Percentiles rank a stretch among this genome's conserved stretches.
These are phyloP conservation scores for Atlantisia rogersi DNA, from an alignment of 2,113 vertebrate genomes.

Conservation along the genomic window DNA sequence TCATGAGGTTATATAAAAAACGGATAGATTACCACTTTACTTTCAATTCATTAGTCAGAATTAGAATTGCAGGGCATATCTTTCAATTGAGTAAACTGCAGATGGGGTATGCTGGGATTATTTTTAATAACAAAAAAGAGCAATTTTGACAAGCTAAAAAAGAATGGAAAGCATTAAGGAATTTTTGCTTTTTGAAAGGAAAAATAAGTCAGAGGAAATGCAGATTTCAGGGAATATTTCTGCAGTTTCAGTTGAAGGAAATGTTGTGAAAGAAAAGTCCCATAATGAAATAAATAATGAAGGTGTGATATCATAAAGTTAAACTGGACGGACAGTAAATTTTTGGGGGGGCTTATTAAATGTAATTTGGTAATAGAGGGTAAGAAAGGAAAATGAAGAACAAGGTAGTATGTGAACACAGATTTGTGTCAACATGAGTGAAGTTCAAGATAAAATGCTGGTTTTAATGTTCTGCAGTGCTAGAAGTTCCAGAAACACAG, in stretches of 20 bases:
- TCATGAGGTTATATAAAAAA: not conserved
- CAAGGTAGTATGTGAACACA: not conserved
- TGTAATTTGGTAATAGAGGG: not conserved
- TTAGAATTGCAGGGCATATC: not conserved
- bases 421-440: not conserved
- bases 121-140: not conserved
- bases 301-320: not conserved
- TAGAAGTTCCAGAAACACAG: not conserved
- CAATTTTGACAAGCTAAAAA: not conserved
- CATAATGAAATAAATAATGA: not conserved
- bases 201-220: not conserved
- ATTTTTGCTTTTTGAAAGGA: not conserved
- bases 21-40: not conserved
- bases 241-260: not conserved
- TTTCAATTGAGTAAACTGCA: not conserved
- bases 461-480: not conserved
- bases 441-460: not conserved
- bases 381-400: not conserved
- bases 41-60: not conserved
- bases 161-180: not conserved
- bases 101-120: not conserved
- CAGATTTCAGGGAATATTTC: not conserved
- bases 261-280: not conserved
- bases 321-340: not conserved
- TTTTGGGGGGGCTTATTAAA: not conserved